Evolutionary conservation across 2,888 invertebrate species (phyloP).

Genomic region (Acronicta psi): DNA sequence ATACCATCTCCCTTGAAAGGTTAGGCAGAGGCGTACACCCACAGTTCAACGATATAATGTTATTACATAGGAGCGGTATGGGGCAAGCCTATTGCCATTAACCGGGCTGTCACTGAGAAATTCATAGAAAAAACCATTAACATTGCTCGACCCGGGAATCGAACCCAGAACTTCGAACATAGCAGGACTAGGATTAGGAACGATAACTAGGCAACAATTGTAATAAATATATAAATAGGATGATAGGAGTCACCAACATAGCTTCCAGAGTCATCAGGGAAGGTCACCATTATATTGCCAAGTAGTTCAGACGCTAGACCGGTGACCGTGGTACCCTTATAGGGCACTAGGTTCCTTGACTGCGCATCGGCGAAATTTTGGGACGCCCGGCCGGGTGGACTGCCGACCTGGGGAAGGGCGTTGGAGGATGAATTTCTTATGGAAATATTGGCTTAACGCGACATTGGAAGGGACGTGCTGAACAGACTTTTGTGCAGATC

Average conservation of each 20-base stretch:
- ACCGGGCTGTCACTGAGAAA: no score
- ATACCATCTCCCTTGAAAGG: no score
- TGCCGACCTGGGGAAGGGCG: conserved; percentile 21
- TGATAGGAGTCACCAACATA: conserved; percentile 38
- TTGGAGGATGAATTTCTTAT: neutral
- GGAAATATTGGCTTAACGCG: neutral
- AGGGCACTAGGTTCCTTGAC: neutral
- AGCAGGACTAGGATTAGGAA: no score
- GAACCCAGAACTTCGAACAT: no score
- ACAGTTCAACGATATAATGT: no score
- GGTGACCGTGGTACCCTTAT: neutral
- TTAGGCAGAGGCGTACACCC: no score
- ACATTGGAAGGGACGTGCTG: neutral
- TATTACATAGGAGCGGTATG: no score
- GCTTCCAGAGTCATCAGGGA: conserved; percentile 21
- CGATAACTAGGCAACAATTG: no score
- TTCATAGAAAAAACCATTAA: no score
- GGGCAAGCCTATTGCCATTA: no score
- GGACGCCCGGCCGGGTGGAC: conserved; percentile 10
- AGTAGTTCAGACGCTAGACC: neutral
- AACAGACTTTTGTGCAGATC: neutral
- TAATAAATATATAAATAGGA: no score
- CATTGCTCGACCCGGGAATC: no score
- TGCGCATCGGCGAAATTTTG: neutral
- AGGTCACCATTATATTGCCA: neutral